Evolutionary conservation across 2,797 vertebrate species (phyloP), one percentile per base, ranked within the genome.

Genomic region (Myioborus miniatus): DNA sequence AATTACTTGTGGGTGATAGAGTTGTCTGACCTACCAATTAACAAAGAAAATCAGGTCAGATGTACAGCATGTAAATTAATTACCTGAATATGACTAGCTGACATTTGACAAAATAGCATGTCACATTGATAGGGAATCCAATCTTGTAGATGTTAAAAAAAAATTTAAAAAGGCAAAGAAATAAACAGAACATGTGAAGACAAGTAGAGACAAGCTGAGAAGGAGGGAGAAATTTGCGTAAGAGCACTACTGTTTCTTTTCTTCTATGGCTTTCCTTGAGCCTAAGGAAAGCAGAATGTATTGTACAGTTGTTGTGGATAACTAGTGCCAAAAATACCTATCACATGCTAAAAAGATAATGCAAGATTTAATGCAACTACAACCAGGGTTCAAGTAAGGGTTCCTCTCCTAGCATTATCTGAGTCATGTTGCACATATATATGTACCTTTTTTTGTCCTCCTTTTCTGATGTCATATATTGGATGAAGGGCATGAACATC

Each of bases 41-140:
- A 86, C 50, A 80, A 53, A 87, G 68, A 91, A 92, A 87, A 94
- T 81, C 83, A 29, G 62, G 84, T 95, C 84, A 96, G 43, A 80
- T 75, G 36, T 85, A 36, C 78, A 87, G 39, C 46, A 85, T 70
- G 19, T 94, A 92, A 92, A 95, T 85, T 96, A 95, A 94, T 96
- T 95, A 93, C 79, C 65, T 81, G 79, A 68, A 78, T 83, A 87
- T 62, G 76, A 78, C 92, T 89, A 87, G 53, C 20, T 95, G 81
- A 50, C 44, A 69, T 94, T 92, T 93, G 75, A 91, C n/a, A 94
- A 92, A 95, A 89, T 50, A 92, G 9, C 32, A 53, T 77, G 29
- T 87, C 17, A 5, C 36, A 49, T 47, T 65, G 53, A 80, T 56
- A 89, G 55, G 76, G 84, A 91, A 53, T 21, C 62, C 9, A 84